Evolutionary conservation across 2,797 vertebrate genomes (phyloP).

Genomic region (Crenuchus spilurus): DNA sequence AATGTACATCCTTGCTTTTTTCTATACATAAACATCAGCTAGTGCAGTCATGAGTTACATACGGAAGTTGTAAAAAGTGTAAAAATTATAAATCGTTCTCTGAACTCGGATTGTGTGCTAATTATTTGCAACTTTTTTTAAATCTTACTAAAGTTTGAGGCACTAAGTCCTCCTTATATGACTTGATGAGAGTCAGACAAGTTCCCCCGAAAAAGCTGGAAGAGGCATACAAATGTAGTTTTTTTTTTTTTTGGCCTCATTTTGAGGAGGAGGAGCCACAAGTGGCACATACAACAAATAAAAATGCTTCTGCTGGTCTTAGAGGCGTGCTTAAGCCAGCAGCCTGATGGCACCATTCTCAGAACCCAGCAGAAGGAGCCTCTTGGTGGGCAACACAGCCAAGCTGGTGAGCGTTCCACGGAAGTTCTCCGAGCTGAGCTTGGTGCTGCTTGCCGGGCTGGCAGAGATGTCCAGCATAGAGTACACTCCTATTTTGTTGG

Average conservation of each 20-base stretch:
- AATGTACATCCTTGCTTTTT: slow-evolving; percentile 42
- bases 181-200: slow-evolving; percentile 57
- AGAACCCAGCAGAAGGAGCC: slow-evolving; percentile 93
- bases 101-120: slow-evolving; percentile 48
- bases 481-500: slow-evolving; percentile 96
- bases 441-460: slow-evolving; percentile 86
- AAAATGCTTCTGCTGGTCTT: slow-evolving; percentile 14
- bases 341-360: slow-evolving; percentile 93
- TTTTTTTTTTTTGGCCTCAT: slow-evolving; percentile 45
- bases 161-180: slow-evolving; percentile 49
- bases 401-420: slow-evolving; percentile 95
- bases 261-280: slow-evolving; percentile 42
- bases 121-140: slow-evolving; percentile 55
- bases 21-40: slow-evolving; percentile 46
- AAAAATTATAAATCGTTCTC: slow-evolving; percentile 29
- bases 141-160: slow-evolving; percentile 57
- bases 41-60: slow-evolving; percentile 35
- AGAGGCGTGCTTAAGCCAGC: slow-evolving; percentile 76
- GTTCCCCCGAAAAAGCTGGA: slow-evolving; percentile 53
- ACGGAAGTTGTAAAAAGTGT: slow-evolving; percentile 53
- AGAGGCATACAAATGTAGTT: slow-evolving; percentile 38
- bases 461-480: slow-evolving; percentile 89
- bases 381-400: slow-evolving; percentile 92
- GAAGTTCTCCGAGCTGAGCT: slow-evolving; percentile 97
- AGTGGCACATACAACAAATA: slow-evolving; percentile 46